phyloP scores from a whole-genome alignment of 1,140 invertebrate species.

The Riptortus pedestris region DNA sequence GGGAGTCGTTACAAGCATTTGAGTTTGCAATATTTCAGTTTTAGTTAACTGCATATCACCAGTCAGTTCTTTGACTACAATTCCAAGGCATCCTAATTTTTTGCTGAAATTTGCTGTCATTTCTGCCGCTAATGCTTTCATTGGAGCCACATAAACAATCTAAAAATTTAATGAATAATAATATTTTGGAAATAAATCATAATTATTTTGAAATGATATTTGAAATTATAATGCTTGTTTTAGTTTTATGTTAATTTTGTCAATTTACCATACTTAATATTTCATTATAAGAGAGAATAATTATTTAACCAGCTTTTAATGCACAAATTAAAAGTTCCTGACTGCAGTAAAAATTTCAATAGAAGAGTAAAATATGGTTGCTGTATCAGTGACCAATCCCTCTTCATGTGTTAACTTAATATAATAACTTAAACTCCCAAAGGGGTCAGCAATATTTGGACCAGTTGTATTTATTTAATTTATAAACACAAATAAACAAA shows the following conservation, averaged over 20 bases:
- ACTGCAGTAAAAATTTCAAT: too few species aligned
- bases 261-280: not conserved
- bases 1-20: conserved; percentile 96
- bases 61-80: conserved; percentile 84
- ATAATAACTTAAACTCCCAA: too few species aligned
- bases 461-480: too few species aligned
- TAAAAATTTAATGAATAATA: conserved; percentile 38
- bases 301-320: too few species aligned
- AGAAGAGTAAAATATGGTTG: too few species aligned
- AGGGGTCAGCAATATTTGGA: too few species aligned
- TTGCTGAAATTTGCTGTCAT: conserved; percentile 92
- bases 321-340: too few species aligned
- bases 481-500: too few species aligned
- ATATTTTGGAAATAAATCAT: conserved; percentile 4
- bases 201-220: not conserved
- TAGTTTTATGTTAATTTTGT: not conserved
- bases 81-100: conserved; percentile 59
- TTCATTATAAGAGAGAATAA: too few species aligned
- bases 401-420: too few species aligned
- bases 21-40: conserved; percentile 86
- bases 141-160: conserved; percentile 97
- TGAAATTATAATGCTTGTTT: too few species aligned
- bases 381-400: too few species aligned
- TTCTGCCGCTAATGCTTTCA: conserved; percentile 97
- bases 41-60: conserved; percentile 98